Base-by-base conservation (phyloP, 1,140 invertebrate genomes). In the Hyles vespertilio region DNA sequence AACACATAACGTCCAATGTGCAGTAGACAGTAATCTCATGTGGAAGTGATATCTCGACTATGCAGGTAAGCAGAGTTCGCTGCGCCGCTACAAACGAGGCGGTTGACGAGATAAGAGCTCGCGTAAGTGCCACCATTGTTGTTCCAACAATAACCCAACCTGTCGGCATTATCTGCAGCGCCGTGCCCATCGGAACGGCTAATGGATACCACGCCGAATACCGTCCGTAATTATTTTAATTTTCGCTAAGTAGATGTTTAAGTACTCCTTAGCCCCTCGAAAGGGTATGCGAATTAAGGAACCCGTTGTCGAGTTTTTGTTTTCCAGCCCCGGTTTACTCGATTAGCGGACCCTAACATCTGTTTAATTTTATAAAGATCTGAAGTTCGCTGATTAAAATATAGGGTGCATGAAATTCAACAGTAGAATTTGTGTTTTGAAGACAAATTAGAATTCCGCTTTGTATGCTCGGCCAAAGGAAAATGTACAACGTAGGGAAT, bases 101-200 rank as follows among this genome's bases (percentile, higher is more conserved):
- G 73, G 74, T 71, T 73, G 72, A 72, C 67, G 72, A 79, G 79
- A 82, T 82, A 82, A 82, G 75, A 73, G 74, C 76, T 61, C 58
- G 60, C 69, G 71, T 82, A 79, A 82, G 79, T 80, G 67, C 70
- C 61, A 62, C 63, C 71, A 74, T 80, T 80, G 77, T 79, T 77
- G 71, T 71, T 57, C 49, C 61, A 79, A 80, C 79, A 80, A 82
- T 82, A 78, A 75, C 72, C 67, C 66, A 69, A 70, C 65, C 67
- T 71, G 67, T 63, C 64, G 67, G 70, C 63, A 78, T 81, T 81
- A 81, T 79, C 77, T 74, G 70, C 65, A 69, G 67, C 63, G 51
- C 63, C 55, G 36, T 5, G 10, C 46, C 10, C 63, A 64, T 67
- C 66, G 72, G 69, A 70, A 66, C 69, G 56, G 58, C 68, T 77